Conservation (phyloP, 2,113 vertebrate species). For the Coptodon rendalli region DNA sequence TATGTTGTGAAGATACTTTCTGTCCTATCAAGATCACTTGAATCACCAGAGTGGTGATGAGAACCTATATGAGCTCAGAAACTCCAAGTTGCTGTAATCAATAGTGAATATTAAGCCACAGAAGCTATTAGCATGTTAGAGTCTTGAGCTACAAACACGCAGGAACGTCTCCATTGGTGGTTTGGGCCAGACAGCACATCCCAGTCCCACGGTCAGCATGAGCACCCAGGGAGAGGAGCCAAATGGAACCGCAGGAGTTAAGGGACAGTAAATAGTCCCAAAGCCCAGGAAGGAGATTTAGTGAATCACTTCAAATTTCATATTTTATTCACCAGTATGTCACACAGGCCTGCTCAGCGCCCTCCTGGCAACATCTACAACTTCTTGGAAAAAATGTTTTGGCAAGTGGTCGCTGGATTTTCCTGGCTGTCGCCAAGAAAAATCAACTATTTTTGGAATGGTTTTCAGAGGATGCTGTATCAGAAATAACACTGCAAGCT, state of each 20-base stretch:
- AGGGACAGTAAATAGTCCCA: not conserved
- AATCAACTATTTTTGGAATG: not conserved
- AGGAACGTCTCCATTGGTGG: not conserved
- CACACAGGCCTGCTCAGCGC: not conserved
- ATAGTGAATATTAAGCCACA: not conserved
- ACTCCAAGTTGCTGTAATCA: not conserved
- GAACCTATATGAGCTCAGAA: not conserved
- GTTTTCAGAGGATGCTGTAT: not conserved
- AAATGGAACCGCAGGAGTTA: not conserved
- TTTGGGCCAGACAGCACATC: not conserved
- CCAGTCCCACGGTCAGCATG: accelerated
- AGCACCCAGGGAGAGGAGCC: not conserved
- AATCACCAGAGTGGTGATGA: not conserved
- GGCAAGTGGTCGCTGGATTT: not conserved
- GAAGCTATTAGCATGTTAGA: not conserved
- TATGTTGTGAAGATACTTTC: not conserved
- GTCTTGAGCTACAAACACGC: not conserved
- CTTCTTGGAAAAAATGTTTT: not conserved
- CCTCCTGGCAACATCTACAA: not conserved
- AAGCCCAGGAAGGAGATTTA: not conserved
- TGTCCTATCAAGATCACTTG: not conserved
- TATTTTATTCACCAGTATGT: not conserved
- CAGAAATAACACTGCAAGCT: not conserved
- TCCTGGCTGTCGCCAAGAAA: not conserved
- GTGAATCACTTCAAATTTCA: not conserved